Base-by-base conservation (phyloP, 2,888 invertebrate genomes). In the Itoplectis maculator region DNA sequence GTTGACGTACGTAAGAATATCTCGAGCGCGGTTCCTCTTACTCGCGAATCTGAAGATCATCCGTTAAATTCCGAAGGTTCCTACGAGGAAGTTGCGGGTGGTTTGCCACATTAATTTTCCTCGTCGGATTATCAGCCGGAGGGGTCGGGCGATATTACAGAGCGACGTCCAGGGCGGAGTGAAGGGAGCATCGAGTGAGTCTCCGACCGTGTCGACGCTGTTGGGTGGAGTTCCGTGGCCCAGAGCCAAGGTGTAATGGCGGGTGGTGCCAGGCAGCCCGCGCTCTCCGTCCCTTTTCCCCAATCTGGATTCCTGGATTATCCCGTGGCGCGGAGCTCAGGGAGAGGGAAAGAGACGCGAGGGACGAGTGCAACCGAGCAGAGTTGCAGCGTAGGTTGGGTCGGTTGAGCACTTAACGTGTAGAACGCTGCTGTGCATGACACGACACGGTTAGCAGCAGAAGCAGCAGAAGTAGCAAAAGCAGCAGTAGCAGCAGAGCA, bases 231-330 rank as follows among this genome's bases (percentile, higher is more conserved):
- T 75, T 78, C 65, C 75, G 68, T 70, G 78, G 74, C 70, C 40
- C 74, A 59, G 65, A 54, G 69, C 66, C 63, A 59, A 79, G 42
- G 65, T 51, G 40, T 69, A 63, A 77, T 74, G 81, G 51, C 37
- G 76, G 20, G 37, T 35, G 23, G 47, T 61, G 18, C 45, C 51
- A 47, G 40, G 49, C 49, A 92, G 92, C 91, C 91, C 90, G 90
- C 91, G 90, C 89, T 88, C 87, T 91, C 90, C 90, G 91, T 91
- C 89, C 88, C 87, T 91, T 92, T 92, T 92, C 86, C 88, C 86
- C 87, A 88, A 90, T 89, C 88, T 88, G 86, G 87, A 66, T 68
- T 61, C 23, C 61, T 8, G 63, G 56, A 78, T 72, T 72, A 75
- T 49, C 45, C 56, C n/a, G 40, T 51, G 54, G 29, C 69, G 35